Conservation (phyloP, 2,888 invertebrate species). For the Cerceris ruficornis region DNA sequence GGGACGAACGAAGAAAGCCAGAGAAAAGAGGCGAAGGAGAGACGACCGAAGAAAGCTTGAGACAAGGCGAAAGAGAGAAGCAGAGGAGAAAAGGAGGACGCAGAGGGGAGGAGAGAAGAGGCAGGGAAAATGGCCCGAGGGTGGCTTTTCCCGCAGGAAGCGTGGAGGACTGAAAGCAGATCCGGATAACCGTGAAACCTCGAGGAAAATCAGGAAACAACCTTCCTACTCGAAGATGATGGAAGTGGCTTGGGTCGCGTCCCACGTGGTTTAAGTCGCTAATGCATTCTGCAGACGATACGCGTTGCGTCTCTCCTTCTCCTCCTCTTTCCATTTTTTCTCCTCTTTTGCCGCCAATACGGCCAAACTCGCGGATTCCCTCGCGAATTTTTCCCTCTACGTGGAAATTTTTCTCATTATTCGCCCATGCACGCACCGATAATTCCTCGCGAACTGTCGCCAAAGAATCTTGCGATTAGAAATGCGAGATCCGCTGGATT, state of each 20-base stretch:
- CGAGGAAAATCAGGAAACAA: constrained; percentile 56
- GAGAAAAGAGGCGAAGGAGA: not conserved
- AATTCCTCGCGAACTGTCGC: too few species aligned
- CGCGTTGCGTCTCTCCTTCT: not conserved
- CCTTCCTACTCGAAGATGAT: constrained; percentile 25
- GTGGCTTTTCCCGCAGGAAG: constrained; percentile 44
- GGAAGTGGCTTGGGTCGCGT: constrained; percentile 15
- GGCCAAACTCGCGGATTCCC: not conserved
- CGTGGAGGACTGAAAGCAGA: constrained; percentile 46
- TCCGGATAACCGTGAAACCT: constrained; percentile 56
- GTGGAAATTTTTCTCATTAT: too few species aligned
- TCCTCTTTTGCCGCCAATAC: not conserved
- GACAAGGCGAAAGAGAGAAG: not conserved
- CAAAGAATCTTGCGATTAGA: too few species aligned
- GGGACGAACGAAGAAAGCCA: not conserved
- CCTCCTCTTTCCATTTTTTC: not conserved
- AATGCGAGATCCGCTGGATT: too few species aligned
- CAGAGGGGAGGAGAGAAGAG: not conserved
- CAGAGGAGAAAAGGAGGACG: not conserved
- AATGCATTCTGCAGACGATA: constrained; percentile 16
- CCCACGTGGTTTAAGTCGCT: constrained; percentile 31
- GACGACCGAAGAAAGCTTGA: not conserved
- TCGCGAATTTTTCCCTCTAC: too few species aligned
- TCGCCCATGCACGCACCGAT: too few species aligned
- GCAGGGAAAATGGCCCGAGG: constrained; percentile 48